Base-by-base conservation (phyloP, 1,140 invertebrate genomes). In the Heliconius eleuchia region DNA sequence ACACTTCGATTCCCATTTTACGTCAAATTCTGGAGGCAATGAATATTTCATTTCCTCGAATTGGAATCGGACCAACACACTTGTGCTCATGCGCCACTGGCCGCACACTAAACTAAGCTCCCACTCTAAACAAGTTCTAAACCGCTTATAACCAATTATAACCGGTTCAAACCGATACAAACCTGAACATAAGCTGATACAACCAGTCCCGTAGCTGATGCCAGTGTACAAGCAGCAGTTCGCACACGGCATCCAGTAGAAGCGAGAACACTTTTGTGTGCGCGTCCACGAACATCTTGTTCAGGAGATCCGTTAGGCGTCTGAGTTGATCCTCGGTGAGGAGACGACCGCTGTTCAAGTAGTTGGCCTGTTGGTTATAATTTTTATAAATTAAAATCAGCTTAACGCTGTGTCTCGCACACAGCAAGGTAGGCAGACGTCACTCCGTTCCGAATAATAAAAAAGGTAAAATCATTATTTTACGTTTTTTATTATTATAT, bases 241-340 rank as follows among this genome's bases (percentile, higher is more conserved):
- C 98, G 82, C 97, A 97, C 23, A 99, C 95, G 0, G 98, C 98
- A 86, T 99, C 99, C 85, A 99, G 93, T 94, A 99, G 99, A 77
- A 99, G 94, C 73, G 97, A 98, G 92, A 99, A 98, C 72, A 99
- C 98, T 95, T 99, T 99, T 3, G 98, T 99, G 90, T 99, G 98
- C n/a, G 98, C 98, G 92, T 99, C 98, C 96, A 99, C 98, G 87
- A 99, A 99, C 98, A 99, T 98, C 95, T 98, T 98, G 70, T 98
- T 97, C 88, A 99, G 98, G 81, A 99, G 97, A 85, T 99, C 98
- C 0, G 98, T 98, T 9, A 98, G 96, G 83, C 97, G 96, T 71
- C 96, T 96, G 52, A 99, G 94, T 88, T 99, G 97, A 4, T 96
- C 95, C 2, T 96, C 94, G 13, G 95, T 96, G 8, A 99, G 94